Percentiles rank a stretch among this genome's conserved stretches.
Evolutionary conservation across 2,888 invertebrate species (phyloP).

Genomic region (Nomada lathburiana): DNA sequence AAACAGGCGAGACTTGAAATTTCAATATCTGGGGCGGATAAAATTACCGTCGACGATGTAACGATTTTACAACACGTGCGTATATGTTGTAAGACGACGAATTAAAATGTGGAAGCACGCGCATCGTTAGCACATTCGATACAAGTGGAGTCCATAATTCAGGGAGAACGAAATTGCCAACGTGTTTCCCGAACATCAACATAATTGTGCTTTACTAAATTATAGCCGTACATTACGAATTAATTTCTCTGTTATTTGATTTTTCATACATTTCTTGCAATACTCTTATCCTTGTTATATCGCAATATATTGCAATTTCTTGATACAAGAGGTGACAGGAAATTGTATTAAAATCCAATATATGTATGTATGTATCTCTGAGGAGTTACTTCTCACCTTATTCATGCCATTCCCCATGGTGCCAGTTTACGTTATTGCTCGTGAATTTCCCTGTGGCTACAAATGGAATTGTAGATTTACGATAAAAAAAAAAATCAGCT

Average conservation of each 20-base stretch:
- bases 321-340: not conserved
- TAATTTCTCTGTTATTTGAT: not conserved
- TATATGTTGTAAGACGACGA: not conserved
- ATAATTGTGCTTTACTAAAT: not conserved
- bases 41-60: constrained; percentile 14
- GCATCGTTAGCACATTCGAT: constrained; percentile 12
- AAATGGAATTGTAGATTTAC: constrained; percentile 26
- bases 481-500: constrained; percentile 52
- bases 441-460: constrained; percentile 35
- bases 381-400: constrained; percentile 86
- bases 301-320: not conserved
- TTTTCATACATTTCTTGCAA: not conserved
- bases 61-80: constrained; percentile 6
- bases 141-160: not conserved
- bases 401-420: constrained; percentile 96
- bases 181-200: not conserved
- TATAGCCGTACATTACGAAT: not conserved
- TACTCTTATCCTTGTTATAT: not conserved
- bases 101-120: constrained; percentile 16
- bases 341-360: not conserved
- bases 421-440: constrained; percentile 69
- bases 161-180: not conserved
- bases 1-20: not conserved
- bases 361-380: not conserved
- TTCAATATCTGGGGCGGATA: constrained; percentile 23